phyloP scores from a whole-genome alignment of 2,113 vertebrate genomes.

The Sialia sialis region DNA sequence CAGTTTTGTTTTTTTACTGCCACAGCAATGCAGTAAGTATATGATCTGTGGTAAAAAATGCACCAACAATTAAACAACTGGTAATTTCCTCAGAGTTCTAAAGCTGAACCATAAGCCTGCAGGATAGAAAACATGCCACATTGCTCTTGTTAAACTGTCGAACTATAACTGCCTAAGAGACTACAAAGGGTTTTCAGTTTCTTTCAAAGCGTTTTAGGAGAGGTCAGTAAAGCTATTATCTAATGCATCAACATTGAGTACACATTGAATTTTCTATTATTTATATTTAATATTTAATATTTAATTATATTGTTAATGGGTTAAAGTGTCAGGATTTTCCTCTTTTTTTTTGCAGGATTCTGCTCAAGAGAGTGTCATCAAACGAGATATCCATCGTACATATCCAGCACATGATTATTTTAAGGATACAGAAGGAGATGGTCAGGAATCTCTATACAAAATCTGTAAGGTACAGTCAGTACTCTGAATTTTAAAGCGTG shows the following conservation, averaged over 20 bases:
- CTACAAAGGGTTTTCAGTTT: background rate
- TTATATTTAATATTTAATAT: background rate
- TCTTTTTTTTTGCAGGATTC: conserved; percentile 81
- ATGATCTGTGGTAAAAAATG: conserved; percentile 7
- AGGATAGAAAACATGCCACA: background rate
- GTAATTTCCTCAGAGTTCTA: background rate
- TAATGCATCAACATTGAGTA: background rate
- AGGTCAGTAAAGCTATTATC: background rate
- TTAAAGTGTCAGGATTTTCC: background rate
- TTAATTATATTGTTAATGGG: background rate
- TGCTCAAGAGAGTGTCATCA: conserved; percentile 91
- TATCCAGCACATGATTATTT: conserved; percentile 98
- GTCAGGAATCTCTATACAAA: conserved; percentile 96
- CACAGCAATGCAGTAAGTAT: background rate
- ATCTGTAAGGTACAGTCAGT: conserved; percentile 90
- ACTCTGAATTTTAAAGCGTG: background rate
- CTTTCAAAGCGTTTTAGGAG: conserved; percentile 15
- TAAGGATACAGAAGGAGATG: conserved; percentile 93
- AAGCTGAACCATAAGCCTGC: background rate
- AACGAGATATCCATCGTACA: conserved; percentile 94
- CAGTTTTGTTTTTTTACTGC: background rate
- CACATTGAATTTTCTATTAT: background rate
- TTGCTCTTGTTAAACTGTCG: conserved; percentile 16
- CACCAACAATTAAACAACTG: background rate
- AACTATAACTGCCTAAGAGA: background rate